Percentiles rank a stretch among this genome's conserved stretches.
Conservation (phyloP, 1,140 invertebrate species). For the Penaeus japonicus region DNA sequence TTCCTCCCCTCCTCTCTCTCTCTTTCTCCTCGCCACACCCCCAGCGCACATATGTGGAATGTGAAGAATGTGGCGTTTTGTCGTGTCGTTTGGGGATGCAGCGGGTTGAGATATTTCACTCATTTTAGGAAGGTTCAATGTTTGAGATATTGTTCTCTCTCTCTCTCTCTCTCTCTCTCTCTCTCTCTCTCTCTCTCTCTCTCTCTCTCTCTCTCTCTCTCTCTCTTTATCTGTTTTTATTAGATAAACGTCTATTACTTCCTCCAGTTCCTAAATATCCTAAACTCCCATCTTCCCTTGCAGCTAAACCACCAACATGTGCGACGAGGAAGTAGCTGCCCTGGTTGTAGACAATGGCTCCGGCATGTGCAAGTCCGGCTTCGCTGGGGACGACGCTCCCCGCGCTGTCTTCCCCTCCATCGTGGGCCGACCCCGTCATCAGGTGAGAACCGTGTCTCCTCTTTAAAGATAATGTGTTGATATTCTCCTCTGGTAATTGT, state of each 20-base stretch:
- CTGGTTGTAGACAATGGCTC: constrained; percentile 52
- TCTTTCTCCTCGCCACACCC: no score
- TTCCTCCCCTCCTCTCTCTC: not conserved
- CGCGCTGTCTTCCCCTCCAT: constrained; percentile 45
- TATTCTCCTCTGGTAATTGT: no score
- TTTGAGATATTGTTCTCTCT: not conserved
- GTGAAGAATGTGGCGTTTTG: no score
- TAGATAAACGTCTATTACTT: not conserved
- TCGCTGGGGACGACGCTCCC: constrained; percentile 36
- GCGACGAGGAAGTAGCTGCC: constrained; percentile 45
- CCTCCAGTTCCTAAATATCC: not conserved
- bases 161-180: constrained; percentile 11
- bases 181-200: not conserved
- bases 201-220: not conserved
- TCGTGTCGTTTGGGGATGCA: no score
- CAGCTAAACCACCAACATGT: constrained; percentile 43
- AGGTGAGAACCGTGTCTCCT: not conserved
- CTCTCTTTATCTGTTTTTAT: not conserved
- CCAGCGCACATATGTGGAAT: no score
- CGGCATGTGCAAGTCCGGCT: constrained; percentile 44
- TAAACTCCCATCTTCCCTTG: not conserved
- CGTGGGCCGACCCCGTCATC: constrained; percentile 41
- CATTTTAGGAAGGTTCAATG: no score
- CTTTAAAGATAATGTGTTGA: no score
- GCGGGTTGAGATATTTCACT: no score